Evolutionary conservation across 2,888 invertebrate genomes (phyloP).

Genomic region (Drosophila acutilabella): DNA sequence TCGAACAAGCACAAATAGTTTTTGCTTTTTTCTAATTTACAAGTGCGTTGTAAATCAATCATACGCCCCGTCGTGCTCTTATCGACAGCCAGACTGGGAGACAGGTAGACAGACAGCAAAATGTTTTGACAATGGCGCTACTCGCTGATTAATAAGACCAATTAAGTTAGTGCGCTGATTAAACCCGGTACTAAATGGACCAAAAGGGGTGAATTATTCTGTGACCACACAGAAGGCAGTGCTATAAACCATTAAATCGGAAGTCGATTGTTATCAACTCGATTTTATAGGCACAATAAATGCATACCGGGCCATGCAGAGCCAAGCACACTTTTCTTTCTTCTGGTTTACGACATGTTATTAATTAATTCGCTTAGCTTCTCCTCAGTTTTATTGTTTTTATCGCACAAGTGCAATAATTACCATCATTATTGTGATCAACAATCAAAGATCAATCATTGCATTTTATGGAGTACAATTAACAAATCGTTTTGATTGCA

Average conservation of each 20-base stretch:
- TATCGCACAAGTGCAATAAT: constrained; percentile 22
- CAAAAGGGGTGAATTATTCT: neutral
- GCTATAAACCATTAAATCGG: too few species aligned
- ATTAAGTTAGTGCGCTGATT: constrained; percentile 35
- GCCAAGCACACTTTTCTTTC: constrained; percentile 3
- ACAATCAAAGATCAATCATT: constrained; percentile 8
- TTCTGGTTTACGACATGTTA: constrained; percentile 25
- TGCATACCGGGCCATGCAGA: neutral
- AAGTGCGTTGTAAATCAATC: constrained; percentile 69
- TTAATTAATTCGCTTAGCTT: constrained; percentile 36
- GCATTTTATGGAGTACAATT: neutral
- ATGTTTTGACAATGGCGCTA: constrained; percentile 20
- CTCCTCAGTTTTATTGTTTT: neutral
- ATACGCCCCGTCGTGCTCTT: constrained; percentile 47
- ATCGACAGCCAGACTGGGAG: constrained; percentile 24
- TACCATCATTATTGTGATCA: constrained; percentile 16
- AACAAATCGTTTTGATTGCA: neutral
- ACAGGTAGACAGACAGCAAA: constrained; percentile 3
- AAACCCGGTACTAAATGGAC: neutral
- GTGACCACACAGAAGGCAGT: too few species aligned
- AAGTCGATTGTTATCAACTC: too few species aligned
- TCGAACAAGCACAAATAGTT: constrained; percentile 2
- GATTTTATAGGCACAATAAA: too few species aligned
- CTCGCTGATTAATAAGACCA: constrained; percentile 35
- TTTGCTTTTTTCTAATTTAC: constrained; percentile 44